Evolutionary conservation across 23 tunicate species (phyloP), one percentile per base, ranked within the genome.

Genomic region (Trididemnum clinides): DNA sequence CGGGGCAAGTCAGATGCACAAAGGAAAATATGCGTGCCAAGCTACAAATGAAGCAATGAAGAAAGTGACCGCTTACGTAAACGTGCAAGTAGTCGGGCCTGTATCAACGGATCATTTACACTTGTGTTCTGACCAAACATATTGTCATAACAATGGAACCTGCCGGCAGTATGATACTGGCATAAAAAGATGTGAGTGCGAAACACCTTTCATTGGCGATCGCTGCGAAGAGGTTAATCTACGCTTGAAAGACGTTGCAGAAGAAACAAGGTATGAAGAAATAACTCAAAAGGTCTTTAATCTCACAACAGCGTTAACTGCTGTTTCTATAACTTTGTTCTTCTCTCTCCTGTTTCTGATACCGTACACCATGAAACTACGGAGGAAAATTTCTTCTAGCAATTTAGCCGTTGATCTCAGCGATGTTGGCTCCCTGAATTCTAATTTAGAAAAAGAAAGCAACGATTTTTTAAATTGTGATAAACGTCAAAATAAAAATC

Each of bases 81-180:
- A 22, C 7, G 33, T 88, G 18, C 23, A 26, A 23, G 92, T 88
- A 15, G 31, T n/a, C 23, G 91, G 91, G 27, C 92, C 92, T 4
- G 7, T 33, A 19, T n/a, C 38, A 1, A 64, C 33, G 0, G 33
- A 80, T 1, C 83, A 72, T 33, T 88, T 64, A 62, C 73, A 50
- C 12, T 2, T 30, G 0, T 88, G 92, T 44, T 25, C 35, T 0
- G 87, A 88, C 28, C 39, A 66, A 26, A 19, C 21, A 5, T 71
- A 69, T 54, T 88, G 92, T 34, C 23, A 82, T 51, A 62, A 88
- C 28, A 85, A 75, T 2, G 92, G 92, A 29, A 74, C 39, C 21
- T 88, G 92, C 38, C 64, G 71, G 22, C 71, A 28, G 33, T 26
- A 32, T 22, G 25, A 31, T 37, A 78, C 33, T 0, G 77, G 34